Base-by-base conservation (phyloP, 2,113 vertebrate species). In the Menidia beryllina region DNA sequence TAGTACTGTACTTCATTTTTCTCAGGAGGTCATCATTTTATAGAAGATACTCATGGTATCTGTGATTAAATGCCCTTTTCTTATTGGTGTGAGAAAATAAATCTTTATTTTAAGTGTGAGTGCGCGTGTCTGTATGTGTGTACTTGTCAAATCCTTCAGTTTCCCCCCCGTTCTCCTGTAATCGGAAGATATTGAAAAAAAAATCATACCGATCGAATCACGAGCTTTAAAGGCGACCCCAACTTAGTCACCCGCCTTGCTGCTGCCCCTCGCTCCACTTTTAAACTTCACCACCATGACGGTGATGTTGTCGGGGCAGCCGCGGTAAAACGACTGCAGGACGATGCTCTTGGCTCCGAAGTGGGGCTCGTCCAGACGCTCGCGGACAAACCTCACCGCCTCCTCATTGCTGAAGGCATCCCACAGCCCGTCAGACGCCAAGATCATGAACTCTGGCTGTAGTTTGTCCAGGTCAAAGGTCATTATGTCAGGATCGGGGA, bases 251-350 rank as follows among this genome's bases (percentile, higher is more conserved):
- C 94, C 93, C 0, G 91, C 80, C 91, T 95, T 98, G 90, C 77
- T 84, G 49, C 88, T 83, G 1, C 81, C 93, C 74, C 94, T 94
- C 62, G 81, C 80, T 25, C 95, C 95, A 15, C 91, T 91, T 87
- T 96, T 96, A 90, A 99, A 98, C 92, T 98, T 99, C 59, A 99
- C 97, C 87, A 99, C 96, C 98, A 99, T 99, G 75, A 99, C 98
- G 0, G 98, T 99, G 77, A 99, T 99, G 58, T 99, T 99, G 87
- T 99, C 98, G 2, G 97, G 97, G 77, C 97, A 99, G 34, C 98
- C 98, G n/a, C 97, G 94, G 91, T 98, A 98, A 83, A 98, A 99
- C 0, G 98, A 97, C 93, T 99, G 98, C 25, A 99, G 93, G 17
- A 98, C 98, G 57, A 99, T 99, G 88, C 97, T 99, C 89, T 99